These are phyloP conservation scores for Polyergus mexicanus DNA, from an alignment of 1,140 invertebrate genomes.

Conservation along the genomic window DNA sequence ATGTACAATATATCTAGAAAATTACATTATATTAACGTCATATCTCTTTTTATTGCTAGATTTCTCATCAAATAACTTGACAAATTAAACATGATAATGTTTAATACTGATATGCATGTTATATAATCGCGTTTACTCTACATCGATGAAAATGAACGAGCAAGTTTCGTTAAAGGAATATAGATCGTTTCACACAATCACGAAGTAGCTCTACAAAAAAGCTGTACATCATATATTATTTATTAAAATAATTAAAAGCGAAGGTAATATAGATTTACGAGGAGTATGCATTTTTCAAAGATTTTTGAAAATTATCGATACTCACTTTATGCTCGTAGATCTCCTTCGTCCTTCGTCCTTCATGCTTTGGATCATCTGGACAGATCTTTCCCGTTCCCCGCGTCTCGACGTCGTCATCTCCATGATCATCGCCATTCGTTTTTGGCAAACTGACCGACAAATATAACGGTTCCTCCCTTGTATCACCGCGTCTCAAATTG, in stretches of 20 bases:
- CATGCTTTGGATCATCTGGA: constrained; percentile 36
- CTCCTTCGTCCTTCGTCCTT: constrained; percentile 74
- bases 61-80: not conserved
- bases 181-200: not conserved
- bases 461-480: constrained; percentile 80
- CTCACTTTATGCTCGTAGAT: constrained; percentile 80
- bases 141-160: not conserved
- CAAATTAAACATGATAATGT: not conserved
- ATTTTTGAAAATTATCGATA: not conserved
- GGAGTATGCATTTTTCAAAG: not conserved
- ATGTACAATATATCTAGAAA: too few species aligned
- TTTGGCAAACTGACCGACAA: constrained; percentile 77
- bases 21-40: not conserved
- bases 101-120: not conserved
- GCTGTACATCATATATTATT: not conserved
- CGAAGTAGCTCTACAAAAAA: too few species aligned
- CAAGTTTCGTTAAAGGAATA: constrained; percentile 4
- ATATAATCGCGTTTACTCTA: not conserved
- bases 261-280: not conserved
- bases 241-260: not conserved
- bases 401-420: constrained; percentile 26
- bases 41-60: not conserved
- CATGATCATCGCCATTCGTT: constrained; percentile 60
- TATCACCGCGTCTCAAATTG: constrained; percentile 63
- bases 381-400: constrained; percentile 16